Evolutionary conservation across 2,113 vertebrate genomes (phyloP).

Genomic region (Tonatia bakeri): DNA sequence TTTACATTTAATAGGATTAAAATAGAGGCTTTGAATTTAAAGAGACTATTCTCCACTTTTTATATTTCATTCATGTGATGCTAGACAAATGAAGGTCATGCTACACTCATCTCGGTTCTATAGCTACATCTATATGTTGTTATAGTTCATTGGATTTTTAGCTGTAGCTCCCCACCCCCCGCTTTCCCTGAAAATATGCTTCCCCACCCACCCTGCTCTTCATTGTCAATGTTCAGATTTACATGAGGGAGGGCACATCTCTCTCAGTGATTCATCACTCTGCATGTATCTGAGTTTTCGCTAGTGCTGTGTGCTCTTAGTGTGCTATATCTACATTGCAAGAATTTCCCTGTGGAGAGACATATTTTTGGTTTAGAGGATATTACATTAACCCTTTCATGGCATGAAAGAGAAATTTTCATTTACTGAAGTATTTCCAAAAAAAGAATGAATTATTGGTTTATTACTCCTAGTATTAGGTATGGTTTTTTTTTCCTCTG

Average conservation of each 20-base stretch:
- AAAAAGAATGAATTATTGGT: not conserved
- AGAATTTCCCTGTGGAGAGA: not conserved
- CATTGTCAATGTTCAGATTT: not conserved
- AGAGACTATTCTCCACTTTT: not conserved
- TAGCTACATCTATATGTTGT: not conserved
- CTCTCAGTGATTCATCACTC: not conserved
- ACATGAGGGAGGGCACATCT: not conserved
- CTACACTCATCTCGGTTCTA: not conserved
- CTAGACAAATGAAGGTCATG: not conserved
- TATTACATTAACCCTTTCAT: not conserved
- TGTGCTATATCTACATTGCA: fast-evolving
- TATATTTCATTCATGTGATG: not conserved
- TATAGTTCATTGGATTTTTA: not conserved
- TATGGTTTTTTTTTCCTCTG: not conserved
- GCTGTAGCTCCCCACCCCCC: not conserved
- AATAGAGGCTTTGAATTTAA: not conserved
- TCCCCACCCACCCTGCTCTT: not conserved
- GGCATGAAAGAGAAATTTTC: not conserved
- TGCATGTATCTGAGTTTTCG: not conserved
- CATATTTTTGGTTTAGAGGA: not conserved
- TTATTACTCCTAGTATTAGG: not conserved
- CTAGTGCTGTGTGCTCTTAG: not conserved
- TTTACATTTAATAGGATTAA: not conserved
- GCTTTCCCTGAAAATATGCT: not conserved
- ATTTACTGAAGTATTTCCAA: not conserved